A percentile compares a stretch with the other conserved stretches of the same genome.
Conservation (phyloP, 1,140 invertebrate genomes). For the Belonocnema kinseyi region DNA sequence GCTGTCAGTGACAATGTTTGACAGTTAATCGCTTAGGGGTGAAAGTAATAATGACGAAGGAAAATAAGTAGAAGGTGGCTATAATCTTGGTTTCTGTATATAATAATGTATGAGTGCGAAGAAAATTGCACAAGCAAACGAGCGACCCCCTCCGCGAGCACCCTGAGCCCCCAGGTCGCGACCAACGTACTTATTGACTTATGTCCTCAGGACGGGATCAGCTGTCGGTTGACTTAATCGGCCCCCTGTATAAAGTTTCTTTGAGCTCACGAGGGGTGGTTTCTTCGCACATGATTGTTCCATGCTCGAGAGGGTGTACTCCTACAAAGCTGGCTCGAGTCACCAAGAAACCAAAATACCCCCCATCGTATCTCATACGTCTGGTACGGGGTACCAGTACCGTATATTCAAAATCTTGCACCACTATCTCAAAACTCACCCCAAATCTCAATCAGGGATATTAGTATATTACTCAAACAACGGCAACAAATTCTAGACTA, state of each 20-base stretch:
- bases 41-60: not conserved
- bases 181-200: constrained; percentile 61
- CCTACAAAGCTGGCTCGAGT: constrained; percentile 36
- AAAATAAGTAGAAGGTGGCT: constrained; percentile 27
- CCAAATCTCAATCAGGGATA: too few relatives aligned
- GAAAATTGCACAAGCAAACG: constrained; percentile 38
- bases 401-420: not conserved
- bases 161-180: constrained; percentile 30
- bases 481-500: too few relatives aligned
- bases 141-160: constrained; percentile 27
- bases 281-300: constrained; percentile 58
- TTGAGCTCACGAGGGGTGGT: constrained; percentile 48
- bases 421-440: too few relatives aligned
- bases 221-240: constrained; percentile 61
- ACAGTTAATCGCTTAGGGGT: not conserved
- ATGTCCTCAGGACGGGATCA: constrained; percentile 52
- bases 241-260: constrained; percentile 41
- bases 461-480: too few relatives aligned
- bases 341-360: constrained; percentile 21
- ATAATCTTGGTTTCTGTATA: not conserved
- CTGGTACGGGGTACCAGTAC: not conserved
- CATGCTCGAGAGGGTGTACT: constrained; percentile 43
- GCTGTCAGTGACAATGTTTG: not conserved
- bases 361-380: constrained; percentile 9
- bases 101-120: constrained; percentile 12